Evolutionary conservation across 2,797 vertebrate genomes (phyloP), one percentile per base, ranked within the genome.

Genomic region (Nasua narica): DNA sequence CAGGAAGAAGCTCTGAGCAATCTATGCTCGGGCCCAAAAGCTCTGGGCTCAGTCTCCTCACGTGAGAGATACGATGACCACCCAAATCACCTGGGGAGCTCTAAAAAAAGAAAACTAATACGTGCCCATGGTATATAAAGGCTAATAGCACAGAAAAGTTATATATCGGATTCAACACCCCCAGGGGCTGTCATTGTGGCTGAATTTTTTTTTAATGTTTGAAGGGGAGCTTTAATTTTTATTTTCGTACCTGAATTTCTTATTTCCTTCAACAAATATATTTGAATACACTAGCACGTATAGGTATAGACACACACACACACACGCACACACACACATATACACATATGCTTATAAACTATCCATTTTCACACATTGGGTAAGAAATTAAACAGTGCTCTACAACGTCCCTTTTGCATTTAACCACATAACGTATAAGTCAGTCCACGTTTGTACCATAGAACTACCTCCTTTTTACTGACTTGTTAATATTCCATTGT

Each of bases 311-410:
- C 4, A 18, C 2, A 70, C 5, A 76, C 15, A 86, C 16, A 32
- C 4, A 52, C 27, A 78, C 14, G 56, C 19, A 79, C 9, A 11
- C 2, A 37, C n/a, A n/a, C n/a, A n/a, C n/a, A n/a, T 18, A 11
- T 25, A 69, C 13, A 25, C 72, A 13, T 6, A 25, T 19, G 29
- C 15, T 40, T 52, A 65, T 74, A 87, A 76, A n/a, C 11, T 29
- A 65, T 29, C 10, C 4, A 10, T 46, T 78, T 95, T 83, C 77
- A 74, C 3, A 43, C 1, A 79, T 62, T 65, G 50, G 56, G 4
- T 52, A 87, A 89, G 76, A 84, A 92, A 79, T 91, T 67, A 81
- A 94, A 92, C 48, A 77, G 19, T 58, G 9, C 67, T 92, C 43
- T 84, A 54, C 50, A 54, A 83, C 7, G 12, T 48, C 35, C 40